Evolutionary conservation across 2,113 vertebrate genomes (phyloP).

Genomic region (Stigmatopora nigra): DNA sequence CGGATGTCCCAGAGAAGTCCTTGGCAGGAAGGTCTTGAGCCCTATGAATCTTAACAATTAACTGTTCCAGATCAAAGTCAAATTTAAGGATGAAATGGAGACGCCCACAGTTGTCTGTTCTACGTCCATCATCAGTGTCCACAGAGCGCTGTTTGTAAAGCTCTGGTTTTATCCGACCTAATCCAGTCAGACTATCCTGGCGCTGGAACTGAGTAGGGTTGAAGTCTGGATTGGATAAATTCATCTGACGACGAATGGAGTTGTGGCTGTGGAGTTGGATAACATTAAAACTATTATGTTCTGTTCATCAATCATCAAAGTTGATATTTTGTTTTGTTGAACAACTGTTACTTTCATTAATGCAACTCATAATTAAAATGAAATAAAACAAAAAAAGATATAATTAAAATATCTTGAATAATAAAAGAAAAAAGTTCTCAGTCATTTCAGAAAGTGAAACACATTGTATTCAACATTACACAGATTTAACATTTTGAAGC

Average conservation of each 20-base stretch:
- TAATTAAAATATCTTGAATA: no score
- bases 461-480: no score
- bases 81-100: conserved; percentile 93
- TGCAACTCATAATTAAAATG: neutral
- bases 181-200: conserved; percentile 86
- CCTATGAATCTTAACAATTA: conserved; percentile 96
- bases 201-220: conserved; percentile 92
- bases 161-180: conserved; percentile 92
- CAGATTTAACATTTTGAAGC: no score
- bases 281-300: conserved; percentile 5
- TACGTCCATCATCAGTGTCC: conserved; percentile 80
- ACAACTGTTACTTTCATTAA: neutral
- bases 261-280: conserved; percentile 78
- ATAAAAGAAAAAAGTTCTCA: neutral
- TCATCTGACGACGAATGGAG: conserved; percentile 90
- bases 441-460: no score
- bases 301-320: neutral
- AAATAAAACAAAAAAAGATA: no score
- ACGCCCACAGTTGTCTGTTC: conserved; percentile 79
- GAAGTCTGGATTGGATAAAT: conserved; percentile 94
- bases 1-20: conserved; percentile 97
- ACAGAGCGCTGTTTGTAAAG: conserved; percentile 92
- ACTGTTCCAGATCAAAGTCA: conserved; percentile 94
- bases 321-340: neutral
- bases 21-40: conserved; percentile 92